Evolutionary conservation across 2,888 invertebrate species (phyloP).

Genomic region (Aleiodes testaceus): DNA sequence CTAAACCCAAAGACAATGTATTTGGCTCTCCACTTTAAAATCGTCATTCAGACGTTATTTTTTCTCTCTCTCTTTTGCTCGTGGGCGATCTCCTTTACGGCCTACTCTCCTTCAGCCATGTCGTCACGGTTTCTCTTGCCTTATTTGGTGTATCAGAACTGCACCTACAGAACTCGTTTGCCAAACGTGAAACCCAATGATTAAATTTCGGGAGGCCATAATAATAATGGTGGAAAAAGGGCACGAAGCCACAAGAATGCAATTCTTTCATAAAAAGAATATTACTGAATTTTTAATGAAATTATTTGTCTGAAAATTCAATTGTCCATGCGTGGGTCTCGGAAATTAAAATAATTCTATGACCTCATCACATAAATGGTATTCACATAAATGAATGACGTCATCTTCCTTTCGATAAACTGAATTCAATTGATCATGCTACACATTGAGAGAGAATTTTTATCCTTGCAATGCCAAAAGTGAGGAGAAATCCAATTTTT

Average conservation of each 20-base stretch:
- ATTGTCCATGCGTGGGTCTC: conserved; percentile 1
- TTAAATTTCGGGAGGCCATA: conserved; percentile 13
- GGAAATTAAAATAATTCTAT: conserved; percentile 19
- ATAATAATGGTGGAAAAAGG: neutral
- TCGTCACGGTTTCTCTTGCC: conserved; percentile 41
- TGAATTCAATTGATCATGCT: neutral
- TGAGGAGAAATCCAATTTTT: neutral
- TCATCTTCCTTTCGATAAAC: conserved; percentile 30
- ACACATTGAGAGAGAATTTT: neutral
- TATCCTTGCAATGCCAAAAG: neutral
- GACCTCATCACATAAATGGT: conserved; percentile 43
- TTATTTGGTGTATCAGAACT: conserved; percentile 35
- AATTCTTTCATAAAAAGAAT: neutral
- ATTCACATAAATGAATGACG: conserved; percentile 34
- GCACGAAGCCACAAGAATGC: conserved; percentile 12
- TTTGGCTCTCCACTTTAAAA: conserved; percentile 7
- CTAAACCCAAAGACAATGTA: conserved; percentile 24
- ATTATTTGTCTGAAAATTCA: conserved; percentile 4
- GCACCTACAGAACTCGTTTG: conserved; percentile 32
- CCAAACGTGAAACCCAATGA: conserved; percentile 5
- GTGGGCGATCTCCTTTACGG: conserved; percentile 35
- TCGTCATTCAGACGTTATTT: conserved; percentile 29
- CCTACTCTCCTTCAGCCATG: conserved; percentile 35
- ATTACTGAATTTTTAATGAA: neutral
- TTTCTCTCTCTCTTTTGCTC: neutral